Conservation (phyloP, 2,797 vertebrate species). For the Mormyrus proboscirostris region DNA sequence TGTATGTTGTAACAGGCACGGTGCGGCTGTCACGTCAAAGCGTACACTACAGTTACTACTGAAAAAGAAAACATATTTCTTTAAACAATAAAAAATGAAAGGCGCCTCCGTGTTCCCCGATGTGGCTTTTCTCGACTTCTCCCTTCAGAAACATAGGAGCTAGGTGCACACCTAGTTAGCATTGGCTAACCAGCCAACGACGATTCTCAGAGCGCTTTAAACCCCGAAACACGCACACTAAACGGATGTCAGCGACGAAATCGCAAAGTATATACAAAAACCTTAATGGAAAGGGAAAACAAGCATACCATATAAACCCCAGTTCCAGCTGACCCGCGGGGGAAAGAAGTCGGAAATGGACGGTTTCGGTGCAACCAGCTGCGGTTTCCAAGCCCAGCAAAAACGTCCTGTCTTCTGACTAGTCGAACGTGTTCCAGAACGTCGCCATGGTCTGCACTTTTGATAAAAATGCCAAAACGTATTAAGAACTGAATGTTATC, state of each 20-base stretch:
- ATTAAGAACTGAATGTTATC: neutral
- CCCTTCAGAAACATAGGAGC: neutral
- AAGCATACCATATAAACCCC: slow-evolving; percentile 15
- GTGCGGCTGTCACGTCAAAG: neutral
- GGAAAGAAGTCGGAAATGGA: slow-evolving; percentile 29
- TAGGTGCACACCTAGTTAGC: neutral
- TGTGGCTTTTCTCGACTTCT: neutral
- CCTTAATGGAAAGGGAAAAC: neutral
- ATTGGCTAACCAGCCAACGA: neutral
- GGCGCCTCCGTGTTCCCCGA: neutral
- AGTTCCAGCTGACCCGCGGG: slow-evolving; percentile 34
- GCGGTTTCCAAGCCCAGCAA: slow-evolving; percentile 14
- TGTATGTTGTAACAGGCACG: neutral
- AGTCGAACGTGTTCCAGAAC: slow-evolving; percentile 1
- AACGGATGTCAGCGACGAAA: neutral
- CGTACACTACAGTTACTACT: neutral
- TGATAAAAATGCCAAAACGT: neutral
- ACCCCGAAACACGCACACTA: neutral
- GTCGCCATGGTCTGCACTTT: slow-evolving; percentile 1
- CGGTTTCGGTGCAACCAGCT: slow-evolving; percentile 21
- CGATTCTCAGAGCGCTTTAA: neutral
- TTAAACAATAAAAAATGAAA: neutral
- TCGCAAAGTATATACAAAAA: neutral
- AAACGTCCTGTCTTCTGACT: slow-evolving; percentile 23
- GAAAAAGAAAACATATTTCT: neutral